phyloP scores from a whole-genome alignment of 2,888 invertebrate species.

The Diadegma fenestrale region DNA sequence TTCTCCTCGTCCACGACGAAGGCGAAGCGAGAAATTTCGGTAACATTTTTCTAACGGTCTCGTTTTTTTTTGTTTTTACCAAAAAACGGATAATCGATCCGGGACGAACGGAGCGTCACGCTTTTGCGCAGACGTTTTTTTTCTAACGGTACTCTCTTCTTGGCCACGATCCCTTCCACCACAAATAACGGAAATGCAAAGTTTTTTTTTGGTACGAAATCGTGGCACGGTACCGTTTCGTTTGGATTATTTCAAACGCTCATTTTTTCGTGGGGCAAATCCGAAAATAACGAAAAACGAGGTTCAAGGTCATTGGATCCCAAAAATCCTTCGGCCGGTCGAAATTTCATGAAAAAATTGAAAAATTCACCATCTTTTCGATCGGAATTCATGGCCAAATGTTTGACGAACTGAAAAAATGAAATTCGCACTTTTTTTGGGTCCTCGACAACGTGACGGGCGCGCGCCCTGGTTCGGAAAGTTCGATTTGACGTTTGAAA shows the following conservation, averaged over 20 bases:
- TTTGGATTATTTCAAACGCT: not conserved
- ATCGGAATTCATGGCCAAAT: not conserved
- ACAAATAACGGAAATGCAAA: constrained; percentile 29
- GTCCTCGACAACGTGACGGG: not conserved
- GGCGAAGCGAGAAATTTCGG: not conserved
- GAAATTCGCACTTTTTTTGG: not conserved
- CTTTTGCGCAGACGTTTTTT: constrained; percentile 14
- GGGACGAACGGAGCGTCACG: constrained; percentile 28
- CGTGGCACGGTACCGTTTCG: constrained; percentile 22
- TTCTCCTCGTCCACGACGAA: no score
- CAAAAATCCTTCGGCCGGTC: not conserved
- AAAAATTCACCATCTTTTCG: not conserved
- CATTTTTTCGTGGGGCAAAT: not conserved
- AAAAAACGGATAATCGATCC: constrained; percentile 22
- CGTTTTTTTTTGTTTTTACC: not conserved
- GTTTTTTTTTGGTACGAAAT: not conserved
- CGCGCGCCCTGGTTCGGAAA: not conserved
- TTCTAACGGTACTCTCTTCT: constrained; percentile 26
- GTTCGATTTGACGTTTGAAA: not conserved
- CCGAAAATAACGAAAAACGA: not conserved
- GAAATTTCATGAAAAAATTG: not conserved
- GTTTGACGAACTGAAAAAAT: not conserved
- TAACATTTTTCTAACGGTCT: not conserved
- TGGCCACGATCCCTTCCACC: not conserved
- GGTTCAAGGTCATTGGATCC: not conserved